phyloP scores from a whole-genome alignment of 2,888 invertebrate genomes.

The Agrotis puta region DNA sequence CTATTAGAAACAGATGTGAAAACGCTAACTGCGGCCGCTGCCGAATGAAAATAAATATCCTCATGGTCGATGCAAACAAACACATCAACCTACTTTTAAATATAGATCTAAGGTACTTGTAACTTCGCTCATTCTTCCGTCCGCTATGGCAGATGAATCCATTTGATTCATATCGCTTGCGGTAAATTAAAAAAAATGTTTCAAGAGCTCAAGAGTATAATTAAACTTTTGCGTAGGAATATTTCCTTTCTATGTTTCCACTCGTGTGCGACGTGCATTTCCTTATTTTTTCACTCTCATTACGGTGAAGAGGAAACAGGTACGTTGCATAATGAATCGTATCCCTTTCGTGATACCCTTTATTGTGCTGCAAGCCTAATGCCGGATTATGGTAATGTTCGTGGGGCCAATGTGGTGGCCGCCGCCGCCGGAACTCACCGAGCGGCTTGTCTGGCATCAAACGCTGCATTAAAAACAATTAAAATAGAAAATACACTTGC shows the following conservation, averaged over 20 bases:
- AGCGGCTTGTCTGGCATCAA: slow-evolving; percentile 18
- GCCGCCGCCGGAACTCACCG: slow-evolving; percentile 26
- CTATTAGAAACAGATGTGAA: slow-evolving; percentile 72
- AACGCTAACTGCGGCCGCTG: slow-evolving; percentile 72
- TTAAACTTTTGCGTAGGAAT: slow-evolving; percentile 47
- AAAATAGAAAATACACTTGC: slow-evolving; percentile 6
- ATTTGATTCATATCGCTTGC: slow-evolving; percentile 55
- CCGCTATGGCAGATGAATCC: slow-evolving; percentile 59
- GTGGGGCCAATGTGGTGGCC: slow-evolving; percentile 62
- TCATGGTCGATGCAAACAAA: slow-evolving; percentile 80
- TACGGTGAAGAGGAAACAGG: slow-evolving; percentile 68
- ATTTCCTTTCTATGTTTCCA: slow-evolving; percentile 51
- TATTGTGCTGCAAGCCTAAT: slow-evolving; percentile 71
- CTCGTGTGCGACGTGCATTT: slow-evolving; percentile 46
- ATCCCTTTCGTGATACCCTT: slow-evolving; percentile 72
- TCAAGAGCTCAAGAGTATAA: slow-evolving; percentile 51
- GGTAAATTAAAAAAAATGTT: slow-evolving; percentile 49
- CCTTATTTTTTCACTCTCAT: slow-evolving; percentile 65
- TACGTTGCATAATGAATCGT: slow-evolving; percentile 75
- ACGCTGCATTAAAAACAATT: slow-evolving; percentile 15
- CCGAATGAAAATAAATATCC: slow-evolving; percentile 85
- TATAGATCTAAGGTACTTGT: slow-evolving; percentile 75
- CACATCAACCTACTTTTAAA: slow-evolving; percentile 82
- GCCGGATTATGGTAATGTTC: slow-evolving; percentile 77
- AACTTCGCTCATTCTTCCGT: slow-evolving; percentile 72